Evolutionary conservation across 2,113 vertebrate genomes (phyloP).

Genomic region (Cryptotis parvus): DNA sequence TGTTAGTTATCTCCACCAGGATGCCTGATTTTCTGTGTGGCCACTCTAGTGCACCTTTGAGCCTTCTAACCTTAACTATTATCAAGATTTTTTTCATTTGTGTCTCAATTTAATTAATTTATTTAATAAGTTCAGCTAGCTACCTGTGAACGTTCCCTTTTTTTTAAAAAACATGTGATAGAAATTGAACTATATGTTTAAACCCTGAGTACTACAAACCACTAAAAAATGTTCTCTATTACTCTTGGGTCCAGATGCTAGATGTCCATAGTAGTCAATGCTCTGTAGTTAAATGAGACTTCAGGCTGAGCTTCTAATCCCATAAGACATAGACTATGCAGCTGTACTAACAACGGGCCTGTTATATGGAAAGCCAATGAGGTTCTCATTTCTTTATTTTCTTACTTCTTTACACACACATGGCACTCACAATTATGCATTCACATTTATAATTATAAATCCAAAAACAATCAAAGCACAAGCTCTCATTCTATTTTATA

Average conservation of each 20-base stretch:
- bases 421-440: constrained; percentile 48
- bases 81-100: neutral
- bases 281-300: constrained; percentile 83
- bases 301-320: constrained; percentile 79
- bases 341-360: constrained; percentile 80
- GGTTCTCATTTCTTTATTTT: constrained; percentile 67
- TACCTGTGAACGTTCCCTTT: constrained; percentile 68
- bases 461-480: constrained; percentile 81
- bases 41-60: too few relatives aligned
- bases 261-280: constrained; percentile 71
- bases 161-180: constrained; percentile 71
- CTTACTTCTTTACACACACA: neutral
- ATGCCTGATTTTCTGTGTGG: neutral
- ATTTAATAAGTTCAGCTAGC: constrained; percentile 66
- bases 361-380: constrained; percentile 74
- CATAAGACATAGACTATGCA: constrained; percentile 76
- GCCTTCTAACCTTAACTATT: neutral
- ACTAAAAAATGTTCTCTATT: constrained; percentile 72
- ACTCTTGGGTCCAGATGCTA: constrained; percentile 71
- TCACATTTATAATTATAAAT: constrained; percentile 72
- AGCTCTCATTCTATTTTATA: constrained; percentile 82
- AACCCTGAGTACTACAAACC: constrained; percentile 66
- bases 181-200: constrained; percentile 71
- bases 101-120: constrained; percentile 56
- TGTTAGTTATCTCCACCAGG: neutral